phyloP scores from a whole-genome alignment of 2,797 vertebrate genomes.

The Halcyon leucocephala region DNA sequence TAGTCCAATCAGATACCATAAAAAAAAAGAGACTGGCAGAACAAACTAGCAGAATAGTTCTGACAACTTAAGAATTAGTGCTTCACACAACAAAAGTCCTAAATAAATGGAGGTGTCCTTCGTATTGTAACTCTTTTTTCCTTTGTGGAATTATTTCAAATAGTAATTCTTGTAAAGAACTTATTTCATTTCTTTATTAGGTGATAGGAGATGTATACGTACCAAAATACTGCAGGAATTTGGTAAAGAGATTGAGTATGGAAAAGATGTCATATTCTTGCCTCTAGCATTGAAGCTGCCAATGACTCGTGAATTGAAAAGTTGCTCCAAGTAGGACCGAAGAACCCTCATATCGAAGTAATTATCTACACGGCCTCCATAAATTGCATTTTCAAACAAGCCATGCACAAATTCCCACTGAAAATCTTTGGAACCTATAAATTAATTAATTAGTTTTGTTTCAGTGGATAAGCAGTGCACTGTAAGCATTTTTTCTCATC shows the following conservation, averaged over 20 bases:
- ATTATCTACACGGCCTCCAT: constrained; percentile 95
- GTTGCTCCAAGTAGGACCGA: constrained; percentile 94
- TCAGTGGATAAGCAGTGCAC: neutral
- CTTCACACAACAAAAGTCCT: neutral
- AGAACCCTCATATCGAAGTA: constrained; percentile 92
- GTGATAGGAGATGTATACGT: constrained; percentile 56
- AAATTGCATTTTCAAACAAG: constrained; percentile 94
- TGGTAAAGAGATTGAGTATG: constrained; percentile 86
- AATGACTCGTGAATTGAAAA: constrained; percentile 87
- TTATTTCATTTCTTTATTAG: neutral
- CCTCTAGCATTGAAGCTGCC: constrained; percentile 76
- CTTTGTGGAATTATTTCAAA: neutral
- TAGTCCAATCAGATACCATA: neutral
- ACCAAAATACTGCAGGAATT: constrained; percentile 93
- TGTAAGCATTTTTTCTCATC: neutral
- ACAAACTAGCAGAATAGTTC: neutral
- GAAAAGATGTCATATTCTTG: constrained; percentile 82
- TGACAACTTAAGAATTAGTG: neutral
- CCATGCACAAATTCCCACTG: constrained; percentile 96
- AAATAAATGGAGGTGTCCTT: neutral
- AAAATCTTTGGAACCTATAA: constrained; percentile 85
- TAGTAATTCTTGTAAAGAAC: neutral
- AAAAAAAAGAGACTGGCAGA: neutral
- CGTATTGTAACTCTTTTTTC: neutral
- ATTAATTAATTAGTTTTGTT: constrained; percentile 20